These are phyloP conservation scores for Poeciliopsis turneri DNA, from an alignment of 2,797 vertebrate species.

Conservation along the genomic window DNA sequence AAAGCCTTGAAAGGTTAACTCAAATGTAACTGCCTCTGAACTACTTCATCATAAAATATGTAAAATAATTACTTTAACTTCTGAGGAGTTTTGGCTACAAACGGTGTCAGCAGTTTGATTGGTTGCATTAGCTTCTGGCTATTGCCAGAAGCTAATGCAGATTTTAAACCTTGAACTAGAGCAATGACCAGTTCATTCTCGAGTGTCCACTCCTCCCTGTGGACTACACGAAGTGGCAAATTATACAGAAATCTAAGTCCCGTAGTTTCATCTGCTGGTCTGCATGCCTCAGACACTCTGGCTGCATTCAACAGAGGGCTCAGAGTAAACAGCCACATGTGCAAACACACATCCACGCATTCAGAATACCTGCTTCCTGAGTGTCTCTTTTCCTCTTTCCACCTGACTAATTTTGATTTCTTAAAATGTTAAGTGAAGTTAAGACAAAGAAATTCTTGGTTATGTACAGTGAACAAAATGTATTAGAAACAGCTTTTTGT, in stretches of 20 bases:
- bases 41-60: not conserved
- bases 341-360: conserved; percentile 23
- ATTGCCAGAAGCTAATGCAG: conserved; percentile 11
- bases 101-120: not conserved
- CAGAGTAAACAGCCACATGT: conserved; percentile 66
- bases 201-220: conserved; percentile 50
- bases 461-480: conserved; percentile 9
- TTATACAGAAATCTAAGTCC: conserved; percentile 68
- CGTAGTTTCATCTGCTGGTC: conserved; percentile 60
- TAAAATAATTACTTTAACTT: not conserved
- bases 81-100: not conserved
- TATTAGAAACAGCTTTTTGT: conserved; percentile 12
- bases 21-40: not conserved
- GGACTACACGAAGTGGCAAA: conserved; percentile 50
- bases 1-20: not conserved
- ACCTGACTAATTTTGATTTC: conserved; percentile 17
- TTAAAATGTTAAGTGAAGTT: conserved; percentile 1
- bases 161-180: conserved; percentile 55
- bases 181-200: conserved; percentile 34
- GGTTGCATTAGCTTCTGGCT: too few relatives aligned
- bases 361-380: conserved; percentile 37
- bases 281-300: conserved; percentile 71
- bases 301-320: conserved; percentile 69
- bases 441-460: conserved; percentile 12
- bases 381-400: conserved; percentile 20